These are phyloP conservation scores for Acrocephalus scirpaceus DNA, from an alignment of 2,797 vertebrate genomes.

Conservation along the genomic window DNA sequence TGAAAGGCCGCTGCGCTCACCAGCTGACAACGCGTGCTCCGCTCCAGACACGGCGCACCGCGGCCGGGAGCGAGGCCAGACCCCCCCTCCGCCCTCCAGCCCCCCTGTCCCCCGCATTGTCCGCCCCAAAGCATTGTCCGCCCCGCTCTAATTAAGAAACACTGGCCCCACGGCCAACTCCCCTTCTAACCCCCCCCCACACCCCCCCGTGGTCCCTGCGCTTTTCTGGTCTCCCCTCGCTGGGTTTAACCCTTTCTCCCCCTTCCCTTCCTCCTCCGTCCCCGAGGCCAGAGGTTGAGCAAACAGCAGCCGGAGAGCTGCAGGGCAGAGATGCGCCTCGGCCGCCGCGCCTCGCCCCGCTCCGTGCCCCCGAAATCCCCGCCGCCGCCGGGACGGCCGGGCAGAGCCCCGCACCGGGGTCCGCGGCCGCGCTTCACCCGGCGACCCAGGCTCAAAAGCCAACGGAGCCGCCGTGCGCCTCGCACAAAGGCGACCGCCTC, in stretches of 20 bases:
- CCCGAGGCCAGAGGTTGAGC: neutral
- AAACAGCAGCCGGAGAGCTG: neutral
- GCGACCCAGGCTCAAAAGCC: neutral
- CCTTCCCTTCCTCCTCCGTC: neutral
- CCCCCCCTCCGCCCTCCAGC: neutral
- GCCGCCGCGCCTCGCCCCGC: too few relatives aligned
- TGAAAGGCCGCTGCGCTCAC: conserved; percentile 91
- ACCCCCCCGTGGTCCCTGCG: conserved; percentile 3
- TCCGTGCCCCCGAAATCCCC: neutral
- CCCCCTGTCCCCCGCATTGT: conserved; percentile 7
- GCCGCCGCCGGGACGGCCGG: neutral
- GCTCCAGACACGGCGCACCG: conserved; percentile 88
- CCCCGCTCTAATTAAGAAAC: conserved; percentile 83
- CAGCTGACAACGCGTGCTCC: conserved; percentile 98
- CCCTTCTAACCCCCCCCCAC: neutral
- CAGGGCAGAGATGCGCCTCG: neutral
- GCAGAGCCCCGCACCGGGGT: neutral
- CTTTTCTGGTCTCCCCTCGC: conserved; percentile 19
- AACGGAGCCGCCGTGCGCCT: neutral
- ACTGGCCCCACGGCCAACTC: conserved; percentile 70
- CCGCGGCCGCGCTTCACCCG: neutral
- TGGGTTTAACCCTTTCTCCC: conserved; percentile 25
- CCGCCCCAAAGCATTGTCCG: conserved; percentile 76
- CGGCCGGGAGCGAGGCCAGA: conserved; percentile 81
- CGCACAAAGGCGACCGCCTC: neutral